A percentile compares a stretch with the other conserved stretches of the same genome.
These are phyloP conservation scores for Eospalax fontanierii DNA, from an alignment of 2,797 vertebrate species.

Conservation along the genomic window DNA sequence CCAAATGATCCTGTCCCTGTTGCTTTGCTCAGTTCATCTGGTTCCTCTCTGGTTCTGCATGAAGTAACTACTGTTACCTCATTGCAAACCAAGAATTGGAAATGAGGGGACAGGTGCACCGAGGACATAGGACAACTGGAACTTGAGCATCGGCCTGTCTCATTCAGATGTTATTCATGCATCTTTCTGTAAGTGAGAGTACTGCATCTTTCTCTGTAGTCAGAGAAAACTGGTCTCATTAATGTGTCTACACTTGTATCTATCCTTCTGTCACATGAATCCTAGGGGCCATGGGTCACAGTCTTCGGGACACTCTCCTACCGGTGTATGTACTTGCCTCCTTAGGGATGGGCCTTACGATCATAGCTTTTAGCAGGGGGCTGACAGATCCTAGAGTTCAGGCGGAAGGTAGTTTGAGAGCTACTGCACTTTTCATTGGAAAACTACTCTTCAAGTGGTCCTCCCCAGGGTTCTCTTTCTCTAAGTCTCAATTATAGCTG, in stretches of 20 bases:
- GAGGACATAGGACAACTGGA: neutral
- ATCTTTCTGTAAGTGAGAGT: neutral
- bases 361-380: neutral
- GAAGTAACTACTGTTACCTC: neutral
- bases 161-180: neutral
- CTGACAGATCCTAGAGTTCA: neutral
- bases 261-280: neutral
- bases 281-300: neutral
- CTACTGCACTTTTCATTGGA: neutral
- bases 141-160: neutral
- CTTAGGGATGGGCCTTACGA: neutral
- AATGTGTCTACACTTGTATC: neutral
- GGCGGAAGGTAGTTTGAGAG: neutral
- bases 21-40: neutral
- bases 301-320: neutral
- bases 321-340: neutral
- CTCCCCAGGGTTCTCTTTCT: neutral
- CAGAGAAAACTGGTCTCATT: conserved; percentile 8
- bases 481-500: neutral
- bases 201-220: neutral
- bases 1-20: neutral
- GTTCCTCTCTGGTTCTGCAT: fast-evolving
- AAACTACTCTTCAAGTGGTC: neutral
- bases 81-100: neutral
- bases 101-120: too few species aligned